A percentile compares a stretch with the other conserved stretches of the same genome.
Evolutionary conservation across 2,113 vertebrate species (phyloP).

Genomic region (Penelope pileata): DNA sequence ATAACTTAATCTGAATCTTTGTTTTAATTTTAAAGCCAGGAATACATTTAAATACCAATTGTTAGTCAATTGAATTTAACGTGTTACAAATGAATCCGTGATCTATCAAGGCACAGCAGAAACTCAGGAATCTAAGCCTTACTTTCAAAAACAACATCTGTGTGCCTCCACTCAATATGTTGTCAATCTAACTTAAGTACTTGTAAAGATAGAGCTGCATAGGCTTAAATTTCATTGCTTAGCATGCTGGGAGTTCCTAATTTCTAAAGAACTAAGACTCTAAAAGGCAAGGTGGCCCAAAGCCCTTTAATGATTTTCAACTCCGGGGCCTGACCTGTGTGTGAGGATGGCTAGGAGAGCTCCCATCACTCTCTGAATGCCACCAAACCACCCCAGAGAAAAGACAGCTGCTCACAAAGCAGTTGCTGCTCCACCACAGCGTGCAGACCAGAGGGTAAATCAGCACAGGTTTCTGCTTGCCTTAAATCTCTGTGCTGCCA

Average conservation of each 20-base stretch:
- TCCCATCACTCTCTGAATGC: neutral
- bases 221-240: neutral
- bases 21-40: neutral
- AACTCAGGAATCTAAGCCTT: neutral
- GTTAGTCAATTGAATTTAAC: neutral
- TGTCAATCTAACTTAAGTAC: neutral
- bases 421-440: accelerated
- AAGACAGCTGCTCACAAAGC: neutral
- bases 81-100: neutral
- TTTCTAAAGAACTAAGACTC: neutral
- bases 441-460: neutral
- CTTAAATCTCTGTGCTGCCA: neutral
- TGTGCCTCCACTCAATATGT: neutral
- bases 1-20: neutral
- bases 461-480: accelerated
- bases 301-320: neutral
- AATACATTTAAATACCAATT: neutral
- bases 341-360: neutral
- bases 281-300: neutral
- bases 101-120: neutral
- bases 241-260: neutral
- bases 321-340: accelerated
- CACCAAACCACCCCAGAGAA: neutral
- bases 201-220: neutral
- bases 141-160: neutral